Conservation (phyloP, 2,888 invertebrate species). For the Cosmia pyralina region DNA sequence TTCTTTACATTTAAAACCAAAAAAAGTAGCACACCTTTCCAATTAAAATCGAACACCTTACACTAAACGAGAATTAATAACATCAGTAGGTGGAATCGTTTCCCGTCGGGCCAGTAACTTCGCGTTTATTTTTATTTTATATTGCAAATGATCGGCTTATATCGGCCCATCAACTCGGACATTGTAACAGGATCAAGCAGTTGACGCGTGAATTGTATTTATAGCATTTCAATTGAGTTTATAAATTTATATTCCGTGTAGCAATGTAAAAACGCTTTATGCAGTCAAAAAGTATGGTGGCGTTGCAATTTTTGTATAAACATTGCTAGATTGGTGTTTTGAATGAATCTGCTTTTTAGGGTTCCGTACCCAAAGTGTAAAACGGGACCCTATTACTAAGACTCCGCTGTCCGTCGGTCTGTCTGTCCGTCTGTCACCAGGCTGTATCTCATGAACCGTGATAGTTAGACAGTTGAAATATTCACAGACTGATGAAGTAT, state of each 20-base stretch:
- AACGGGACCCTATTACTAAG: no score
- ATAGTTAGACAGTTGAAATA: no score
- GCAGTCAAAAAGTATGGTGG: slow-evolving; percentile 47
- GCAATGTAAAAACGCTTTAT: slow-evolving; percentile 54
- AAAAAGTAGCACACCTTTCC: slow-evolving; percentile 29
- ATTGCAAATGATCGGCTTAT: slow-evolving; percentile 86
- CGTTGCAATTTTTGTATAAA: slow-evolving; percentile 41
- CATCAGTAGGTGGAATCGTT: slow-evolving; percentile 52
- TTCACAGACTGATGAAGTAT: no score
- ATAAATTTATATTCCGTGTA: slow-evolving; percentile 65
- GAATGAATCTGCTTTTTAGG: slow-evolving; percentile 5
- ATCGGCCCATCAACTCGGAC: slow-evolving; percentile 84
- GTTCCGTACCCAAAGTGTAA: no score
- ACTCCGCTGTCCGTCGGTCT: no score
- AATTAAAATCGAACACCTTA: slow-evolving; percentile 44
- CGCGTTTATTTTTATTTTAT: slow-evolving; percentile 78
- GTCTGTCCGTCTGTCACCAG: no score
- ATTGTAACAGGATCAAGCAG: slow-evolving; percentile 85
- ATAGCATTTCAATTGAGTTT: slow-evolving; percentile 82
- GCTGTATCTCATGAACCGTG: no score
- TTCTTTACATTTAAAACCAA: slow-evolving; percentile 14
- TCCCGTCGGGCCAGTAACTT: slow-evolving; percentile 56
- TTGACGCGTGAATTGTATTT: slow-evolving; percentile 84
- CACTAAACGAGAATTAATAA: slow-evolving; percentile 58
- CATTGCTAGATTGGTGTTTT: slow-evolving; percentile 1